Evolutionary conservation across 2,888 invertebrate species (phyloP).

Genomic region (Odontocolon sp.): DNA sequence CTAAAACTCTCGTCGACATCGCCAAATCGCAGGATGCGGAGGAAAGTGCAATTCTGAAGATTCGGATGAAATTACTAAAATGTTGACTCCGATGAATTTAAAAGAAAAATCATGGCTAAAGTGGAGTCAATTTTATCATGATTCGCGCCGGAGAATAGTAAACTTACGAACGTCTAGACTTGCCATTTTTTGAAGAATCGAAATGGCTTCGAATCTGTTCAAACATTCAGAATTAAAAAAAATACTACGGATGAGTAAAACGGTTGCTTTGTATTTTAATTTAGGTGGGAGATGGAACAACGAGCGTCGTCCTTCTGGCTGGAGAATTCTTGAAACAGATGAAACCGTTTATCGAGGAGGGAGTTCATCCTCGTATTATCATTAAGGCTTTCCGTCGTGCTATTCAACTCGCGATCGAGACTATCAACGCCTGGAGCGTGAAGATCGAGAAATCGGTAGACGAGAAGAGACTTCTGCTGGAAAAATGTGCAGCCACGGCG

Average conservation of each 20-base stretch:
- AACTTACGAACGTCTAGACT: slow-evolving; percentile 71
- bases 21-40: slow-evolving; percentile 99
- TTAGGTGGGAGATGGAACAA: slow-evolving; percentile 99
- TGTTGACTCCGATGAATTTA: slow-evolving; percentile 16
- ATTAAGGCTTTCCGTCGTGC: slow-evolving; percentile 94
- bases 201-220: slow-evolving; percentile 73
- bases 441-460: slow-evolving; percentile 86
- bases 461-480: slow-evolving; percentile 86
- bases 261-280: slow-evolving; percentile 36
- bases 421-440: slow-evolving; percentile 92
- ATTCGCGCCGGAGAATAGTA: slow-evolving; percentile 68
- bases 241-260: background rate
- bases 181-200: slow-evolving; percentile 66
- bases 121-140: slow-evolving; percentile 19
- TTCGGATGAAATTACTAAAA: too few species aligned
- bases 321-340: slow-evolving; percentile 97
- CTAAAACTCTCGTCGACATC: slow-evolving; percentile 98
- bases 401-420: slow-evolving; percentile 89
- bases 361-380: slow-evolving; percentile 96
- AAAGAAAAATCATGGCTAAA: slow-evolving; percentile 20
- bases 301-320: slow-evolving; percentile 97
- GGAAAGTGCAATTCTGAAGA: too few species aligned
- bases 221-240: slow-evolving; percentile 61
- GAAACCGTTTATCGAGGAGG: slow-evolving; percentile 98
- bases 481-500: slow-evolving; percentile 97